Conservation (phyloP, 2,797 vertebrate genomes). For the Chloroceryle inda region DNA sequence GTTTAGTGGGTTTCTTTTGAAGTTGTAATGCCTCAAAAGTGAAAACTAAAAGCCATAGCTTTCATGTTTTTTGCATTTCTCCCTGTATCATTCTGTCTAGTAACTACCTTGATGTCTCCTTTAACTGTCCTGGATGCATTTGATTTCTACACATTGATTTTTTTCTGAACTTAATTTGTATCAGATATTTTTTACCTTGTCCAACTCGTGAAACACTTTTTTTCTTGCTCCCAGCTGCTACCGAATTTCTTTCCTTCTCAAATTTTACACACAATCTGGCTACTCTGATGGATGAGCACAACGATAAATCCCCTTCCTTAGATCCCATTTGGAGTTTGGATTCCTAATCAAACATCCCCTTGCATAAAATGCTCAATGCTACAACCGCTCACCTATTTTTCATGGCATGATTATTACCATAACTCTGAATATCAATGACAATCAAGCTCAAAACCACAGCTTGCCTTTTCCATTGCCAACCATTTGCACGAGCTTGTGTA, state of each 20-base stretch:
- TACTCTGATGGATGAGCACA: background rate
- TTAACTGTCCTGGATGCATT: background rate
- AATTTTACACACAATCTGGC: background rate
- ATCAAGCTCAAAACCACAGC: background rate
- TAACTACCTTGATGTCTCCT: background rate
- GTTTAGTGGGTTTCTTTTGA: constrained; percentile 41
- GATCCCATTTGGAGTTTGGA: background rate
- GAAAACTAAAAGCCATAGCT: background rate
- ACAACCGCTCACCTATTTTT: background rate
- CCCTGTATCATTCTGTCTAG: background rate
- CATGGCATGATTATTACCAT: background rate
- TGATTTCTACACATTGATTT: background rate
- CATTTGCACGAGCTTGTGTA: background rate
- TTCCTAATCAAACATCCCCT: background rate
- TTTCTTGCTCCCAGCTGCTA: background rate
- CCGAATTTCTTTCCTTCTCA: background rate
- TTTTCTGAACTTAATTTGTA: background rate
- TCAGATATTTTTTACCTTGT: background rate
- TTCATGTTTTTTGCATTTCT: constrained; percentile 31
- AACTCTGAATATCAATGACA: background rate
- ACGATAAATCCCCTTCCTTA: background rate
- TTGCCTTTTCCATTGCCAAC: background rate
- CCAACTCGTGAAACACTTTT: background rate
- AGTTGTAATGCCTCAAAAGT: constrained; percentile 26
- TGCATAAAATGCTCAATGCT: background rate